Base-by-base conservation (phyloP, 2,797 vertebrate genomes). In the Esox masquinongy region DNA sequence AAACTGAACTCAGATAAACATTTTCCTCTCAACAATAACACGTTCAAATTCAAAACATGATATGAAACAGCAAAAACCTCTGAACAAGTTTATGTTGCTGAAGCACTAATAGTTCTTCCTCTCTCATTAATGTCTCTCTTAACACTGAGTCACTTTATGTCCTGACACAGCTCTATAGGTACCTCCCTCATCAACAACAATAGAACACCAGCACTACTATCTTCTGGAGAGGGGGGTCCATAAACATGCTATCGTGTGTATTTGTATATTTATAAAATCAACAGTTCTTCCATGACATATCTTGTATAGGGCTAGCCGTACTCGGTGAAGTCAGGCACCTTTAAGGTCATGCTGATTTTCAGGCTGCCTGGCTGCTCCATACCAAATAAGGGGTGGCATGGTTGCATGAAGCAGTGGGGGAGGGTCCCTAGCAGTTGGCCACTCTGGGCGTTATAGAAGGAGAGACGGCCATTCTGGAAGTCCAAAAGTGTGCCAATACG, bases 401-500 rank as follows among this genome's bases (percentile, higher is more conserved):
- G 92, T 83, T 89, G 84, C 0, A 83, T 91, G 87, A 97, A 97
- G 72, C 67, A 85, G 77, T 97, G 95, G 76, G 88, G 89, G 82
- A 96, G 90, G 50, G 91, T 34, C 14, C 95, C 96, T 34, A 99
- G 88, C 78, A 96, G 31, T 86, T 97, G 96, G 39, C 96, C 96
- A 0, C 85, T 97, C 47, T 94, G 92, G 1, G 95, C 93, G 0
- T 99, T 96, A 88, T 96, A 96, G 91, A 99, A 99, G 39, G 94
- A 91, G 2, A 99, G 93, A 34, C 90, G 90, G 63, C 95, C 93
- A 0, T 76, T 80, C 39, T 71, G 91, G 83, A 94, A 96, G 88
- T 99, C 96, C 91, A 99, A 84, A 59, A 99, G 93, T 63, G 95
- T 92, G 5, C 97, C 97, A 26, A 99, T 94, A 47, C 94, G 90